Percentiles rank a stretch among this genome's conserved stretches.
Evolutionary conservation across 2,797 vertebrate genomes (phyloP).

Genomic region (Coranthus polyacanthus): DNA sequence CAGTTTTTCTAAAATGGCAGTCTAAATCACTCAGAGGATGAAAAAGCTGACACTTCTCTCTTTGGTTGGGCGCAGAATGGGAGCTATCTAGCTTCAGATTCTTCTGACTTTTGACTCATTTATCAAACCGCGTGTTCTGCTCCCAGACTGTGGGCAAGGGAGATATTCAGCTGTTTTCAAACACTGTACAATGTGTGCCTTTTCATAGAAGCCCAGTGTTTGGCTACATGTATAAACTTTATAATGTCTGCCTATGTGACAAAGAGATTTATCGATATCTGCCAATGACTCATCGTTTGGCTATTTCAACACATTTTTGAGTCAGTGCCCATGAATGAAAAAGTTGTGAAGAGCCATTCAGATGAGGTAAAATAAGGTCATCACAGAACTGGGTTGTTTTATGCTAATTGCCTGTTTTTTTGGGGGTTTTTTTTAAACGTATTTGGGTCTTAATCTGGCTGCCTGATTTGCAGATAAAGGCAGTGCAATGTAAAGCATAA

Average conservation of each 20-base stretch:
- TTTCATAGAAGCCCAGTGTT: slow-evolving; percentile 29
- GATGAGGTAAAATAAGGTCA: slow-evolving; percentile 39
- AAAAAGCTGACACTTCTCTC: slow-evolving; percentile 80
- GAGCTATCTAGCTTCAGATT: slow-evolving; percentile 81
- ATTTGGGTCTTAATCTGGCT: slow-evolving; percentile 23
- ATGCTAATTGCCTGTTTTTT: slow-evolving; percentile 40
- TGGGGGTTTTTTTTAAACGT: slow-evolving; percentile 29
- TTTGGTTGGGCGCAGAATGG: slow-evolving; percentile 75
- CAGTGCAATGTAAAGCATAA: slow-evolving; percentile 2
- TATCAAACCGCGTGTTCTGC: slow-evolving; percentile 70
- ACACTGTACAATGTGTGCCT: slow-evolving; percentile 33
- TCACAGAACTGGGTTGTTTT: slow-evolving; percentile 3
- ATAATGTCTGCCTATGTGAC: slow-evolving; percentile 19
- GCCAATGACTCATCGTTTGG: slow-evolving; percentile 9
- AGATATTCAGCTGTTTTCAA: slow-evolving; percentile 58
- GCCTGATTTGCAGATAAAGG: slow-evolving; percentile 31
- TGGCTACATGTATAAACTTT: not conserved
- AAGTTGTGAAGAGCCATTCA: no score
- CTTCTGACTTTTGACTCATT: slow-evolving; percentile 77
- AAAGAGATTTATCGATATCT: slow-evolving; percentile 16
- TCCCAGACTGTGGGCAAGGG: slow-evolving; percentile 52
- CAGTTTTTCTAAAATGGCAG: slow-evolving; percentile 80
- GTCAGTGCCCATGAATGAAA: no score
- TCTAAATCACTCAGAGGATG: slow-evolving; percentile 81
- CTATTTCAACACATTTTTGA: no score